Evolutionary conservation across 2,888 invertebrate species (phyloP).

Genomic region (Mythimna albipuncta): DNA sequence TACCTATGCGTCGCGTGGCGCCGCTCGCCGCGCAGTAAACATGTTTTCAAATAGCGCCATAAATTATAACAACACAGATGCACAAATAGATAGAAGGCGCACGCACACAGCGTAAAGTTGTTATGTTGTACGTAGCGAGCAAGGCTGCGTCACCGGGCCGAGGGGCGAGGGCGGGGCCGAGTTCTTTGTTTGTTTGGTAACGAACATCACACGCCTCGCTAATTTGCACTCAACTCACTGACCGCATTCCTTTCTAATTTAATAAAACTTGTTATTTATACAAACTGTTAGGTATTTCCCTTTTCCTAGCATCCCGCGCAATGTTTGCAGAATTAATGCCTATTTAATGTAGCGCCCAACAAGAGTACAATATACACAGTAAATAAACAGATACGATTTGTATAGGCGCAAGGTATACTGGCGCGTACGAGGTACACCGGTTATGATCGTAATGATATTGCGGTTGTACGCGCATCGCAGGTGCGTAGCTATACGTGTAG

Average conservation of each 20-base stretch:
- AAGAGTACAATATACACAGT: background rate
- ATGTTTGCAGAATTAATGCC: conserved; percentile 17
- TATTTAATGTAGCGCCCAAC: conserved; percentile 10
- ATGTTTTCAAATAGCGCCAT: conserved; percentile 49
- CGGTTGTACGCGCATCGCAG: background rate
- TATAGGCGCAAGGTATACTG: background rate
- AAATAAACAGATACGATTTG: conserved; percentile 5
- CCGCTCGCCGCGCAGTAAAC: conserved; percentile 36
- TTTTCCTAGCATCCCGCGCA: conserved; percentile 7
- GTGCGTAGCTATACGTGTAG: background rate
- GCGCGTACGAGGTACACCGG: conserved; percentile 22
- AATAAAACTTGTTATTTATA: conserved; percentile 44
- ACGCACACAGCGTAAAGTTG: conserved; percentile 18
- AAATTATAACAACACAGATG: conserved; percentile 37
- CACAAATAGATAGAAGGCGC: conserved; percentile 22
- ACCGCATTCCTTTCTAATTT: conserved; percentile 45
- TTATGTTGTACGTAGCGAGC: conserved; percentile 21
- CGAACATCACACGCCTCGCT: conserved; percentile 12
- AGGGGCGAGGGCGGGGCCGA: background rate
- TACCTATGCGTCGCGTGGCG: background rate
- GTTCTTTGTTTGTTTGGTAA: conserved; percentile 38
- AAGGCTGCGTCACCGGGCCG: conserved; percentile 34
- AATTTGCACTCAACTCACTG: conserved; percentile 31
- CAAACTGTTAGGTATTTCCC: conserved; percentile 37
- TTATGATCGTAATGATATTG: conserved; percentile 14